Conservation (phyloP, 2,888 invertebrate genomes). For the Agonopterix alstromeriana region DNA sequence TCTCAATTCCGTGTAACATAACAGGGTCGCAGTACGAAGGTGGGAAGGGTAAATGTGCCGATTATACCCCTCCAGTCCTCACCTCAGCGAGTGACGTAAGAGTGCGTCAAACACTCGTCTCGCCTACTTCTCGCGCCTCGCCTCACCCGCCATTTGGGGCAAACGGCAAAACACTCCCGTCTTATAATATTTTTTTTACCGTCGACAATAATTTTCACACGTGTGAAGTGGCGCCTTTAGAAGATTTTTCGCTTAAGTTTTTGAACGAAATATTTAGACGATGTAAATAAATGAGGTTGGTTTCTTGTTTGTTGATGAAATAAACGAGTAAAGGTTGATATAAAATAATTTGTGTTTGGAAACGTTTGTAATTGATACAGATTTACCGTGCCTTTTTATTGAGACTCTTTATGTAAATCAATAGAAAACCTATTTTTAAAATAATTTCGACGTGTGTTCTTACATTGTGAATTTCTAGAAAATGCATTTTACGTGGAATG, state of each 20-base stretch:
- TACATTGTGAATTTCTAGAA: no score
- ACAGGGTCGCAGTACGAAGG: not conserved
- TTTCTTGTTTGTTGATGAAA: no score
- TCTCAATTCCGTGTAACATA: not conserved
- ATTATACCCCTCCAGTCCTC: not conserved
- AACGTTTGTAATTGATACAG: no score
- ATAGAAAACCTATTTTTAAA: no score
- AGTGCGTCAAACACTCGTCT: constrained; percentile 2
- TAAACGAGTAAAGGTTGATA: no score
- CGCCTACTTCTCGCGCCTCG: not conserved
- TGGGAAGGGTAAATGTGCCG: not conserved
- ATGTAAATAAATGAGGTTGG: no score
- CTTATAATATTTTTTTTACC: constrained; percentile 1
- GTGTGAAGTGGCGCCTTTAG: not conserved
- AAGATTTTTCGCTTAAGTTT: not conserved
- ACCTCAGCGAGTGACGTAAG: not conserved
- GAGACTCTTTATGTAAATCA: no score
- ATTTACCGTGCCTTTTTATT: no score
- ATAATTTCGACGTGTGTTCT: no score
- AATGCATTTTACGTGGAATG: no score
- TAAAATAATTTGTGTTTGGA: no score
- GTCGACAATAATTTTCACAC: not conserved
- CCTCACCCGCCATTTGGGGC: constrained; percentile 1
- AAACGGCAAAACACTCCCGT: not conserved
- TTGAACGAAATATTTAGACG: no score